These are phyloP conservation scores for Pterocles orientalis DNA, from an alignment of 2,113 vertebrate genomes.

Conservation along the genomic window DNA sequence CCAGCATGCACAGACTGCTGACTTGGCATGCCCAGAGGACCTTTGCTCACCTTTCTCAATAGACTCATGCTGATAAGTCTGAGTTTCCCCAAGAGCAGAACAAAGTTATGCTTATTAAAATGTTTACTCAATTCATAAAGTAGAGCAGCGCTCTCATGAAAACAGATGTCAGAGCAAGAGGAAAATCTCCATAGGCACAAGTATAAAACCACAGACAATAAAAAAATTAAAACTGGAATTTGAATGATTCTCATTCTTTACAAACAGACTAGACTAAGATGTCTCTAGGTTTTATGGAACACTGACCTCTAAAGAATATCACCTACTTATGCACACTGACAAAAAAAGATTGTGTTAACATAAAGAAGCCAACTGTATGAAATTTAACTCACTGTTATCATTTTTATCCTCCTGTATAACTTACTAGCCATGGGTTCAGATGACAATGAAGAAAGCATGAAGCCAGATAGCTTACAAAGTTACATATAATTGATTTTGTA, in stretches of 20 bases:
- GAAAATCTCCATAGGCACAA: background rate
- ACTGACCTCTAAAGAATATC: background rate
- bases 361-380: background rate
- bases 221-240: background rate
- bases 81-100: constrained; percentile 54
- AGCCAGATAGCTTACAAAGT: background rate
- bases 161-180: constrained; percentile 39
- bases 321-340: background rate
- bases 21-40: constrained; percentile 55
- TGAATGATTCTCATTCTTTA: background rate
- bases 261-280: constrained; percentile 20
- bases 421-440: background rate
- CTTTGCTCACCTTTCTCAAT: constrained; percentile 60
- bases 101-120: constrained; percentile 67
- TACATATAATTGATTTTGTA: background rate
- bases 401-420: background rate
- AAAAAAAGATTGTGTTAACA: background rate
- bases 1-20: constrained; percentile 46
- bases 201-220: background rate
- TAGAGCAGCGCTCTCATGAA: constrained; percentile 41
- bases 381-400: background rate
- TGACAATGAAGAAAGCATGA: background rate
- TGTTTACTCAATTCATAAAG: constrained; percentile 56
- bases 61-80: constrained; percentile 50
- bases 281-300: background rate